phyloP scores from a whole-genome alignment of 2,888 invertebrate species.

The Agrochola macilenta region DNA sequence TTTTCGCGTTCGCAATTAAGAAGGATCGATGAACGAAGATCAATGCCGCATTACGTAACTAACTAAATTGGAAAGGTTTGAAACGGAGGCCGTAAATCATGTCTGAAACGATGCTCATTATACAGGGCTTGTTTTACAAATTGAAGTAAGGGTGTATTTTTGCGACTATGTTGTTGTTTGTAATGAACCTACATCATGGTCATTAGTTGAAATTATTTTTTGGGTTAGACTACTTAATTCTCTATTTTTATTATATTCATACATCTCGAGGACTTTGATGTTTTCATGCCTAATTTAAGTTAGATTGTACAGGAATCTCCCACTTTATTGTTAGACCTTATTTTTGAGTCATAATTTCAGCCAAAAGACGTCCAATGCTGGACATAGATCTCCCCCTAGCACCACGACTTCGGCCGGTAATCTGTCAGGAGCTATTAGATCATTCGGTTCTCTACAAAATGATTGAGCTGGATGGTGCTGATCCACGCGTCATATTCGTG shows the following conservation, averaged over 20 bases:
- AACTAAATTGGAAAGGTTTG: constrained; percentile 38
- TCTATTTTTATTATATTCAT: not conserved
- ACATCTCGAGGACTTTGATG: not conserved
- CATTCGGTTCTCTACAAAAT: no score
- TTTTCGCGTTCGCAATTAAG: constrained; percentile 60
- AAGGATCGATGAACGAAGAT: constrained; percentile 45
- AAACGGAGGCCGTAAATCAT: constrained; percentile 52
- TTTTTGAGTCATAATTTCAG: not conserved
- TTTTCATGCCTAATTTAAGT: not conserved
- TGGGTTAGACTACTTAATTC: not conserved
- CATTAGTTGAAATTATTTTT: not conserved
- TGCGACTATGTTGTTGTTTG: constrained; percentile 13
- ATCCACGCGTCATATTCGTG: no score
- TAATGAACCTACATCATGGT: not conserved
- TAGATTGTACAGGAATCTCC: not conserved
- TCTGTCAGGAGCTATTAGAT: no score
- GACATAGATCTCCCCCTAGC: no score
- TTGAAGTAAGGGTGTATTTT: constrained; percentile 29
- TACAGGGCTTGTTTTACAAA: constrained; percentile 42
- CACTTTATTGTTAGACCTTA: not conserved
- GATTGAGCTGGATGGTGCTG: no score
- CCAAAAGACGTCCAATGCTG: no score
- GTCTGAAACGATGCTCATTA: constrained; percentile 34
- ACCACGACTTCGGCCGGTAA: no score
- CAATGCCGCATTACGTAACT: constrained; percentile 39